Evolutionary conservation across 1,140 invertebrate genomes (phyloP), one percentile per base, ranked within the genome.

Genomic region (Pogonomyrmex barbatus): DNA sequence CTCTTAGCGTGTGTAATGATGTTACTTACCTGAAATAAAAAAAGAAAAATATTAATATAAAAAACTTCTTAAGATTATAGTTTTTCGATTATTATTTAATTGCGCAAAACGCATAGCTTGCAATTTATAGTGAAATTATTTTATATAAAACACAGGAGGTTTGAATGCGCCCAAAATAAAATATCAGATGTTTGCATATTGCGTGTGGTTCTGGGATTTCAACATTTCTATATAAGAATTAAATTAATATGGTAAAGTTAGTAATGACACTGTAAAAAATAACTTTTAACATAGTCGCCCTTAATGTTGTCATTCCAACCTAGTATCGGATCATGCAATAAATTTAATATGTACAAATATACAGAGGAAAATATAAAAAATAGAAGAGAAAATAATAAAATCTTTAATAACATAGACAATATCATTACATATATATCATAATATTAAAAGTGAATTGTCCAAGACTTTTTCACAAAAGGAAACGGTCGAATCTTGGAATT

Each of bases 1-100:
- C 8, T n/a, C 62, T 77, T 70, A 33, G 30, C 68, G 45, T 84
- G 12, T 54, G 8, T 24, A 30, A 24, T 30, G 33, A 62, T 8
- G 39, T 76, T 62, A 92, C 92, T 93, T 88, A 93, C 92, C 92
- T 93, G 91, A 78, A 93, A 93, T 87, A 88, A 85, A 90, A 86
- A 30, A 39, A 87, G 85, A 63, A 85, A 60, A 60, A 58, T 45
- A 47, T 86, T 60, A 89, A 56, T 17, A 58, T 42, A 45, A 2
- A 10, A 56, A 1, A 42, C 12, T 5, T 8, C 8, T 24, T 24
- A 24, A 24, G 24, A 24, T 24, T 24, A 10, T 17, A 24, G 10
- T 70, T 24, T 52, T 67, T 67, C 2, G 3, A 52, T 62, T 5
- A 63, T 78, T 39, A 65, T 65, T 63, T 24, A 12, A 36, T 2